phyloP scores from a whole-genome alignment of 2,888 invertebrate species.

The Encarsia formosa region DNA sequence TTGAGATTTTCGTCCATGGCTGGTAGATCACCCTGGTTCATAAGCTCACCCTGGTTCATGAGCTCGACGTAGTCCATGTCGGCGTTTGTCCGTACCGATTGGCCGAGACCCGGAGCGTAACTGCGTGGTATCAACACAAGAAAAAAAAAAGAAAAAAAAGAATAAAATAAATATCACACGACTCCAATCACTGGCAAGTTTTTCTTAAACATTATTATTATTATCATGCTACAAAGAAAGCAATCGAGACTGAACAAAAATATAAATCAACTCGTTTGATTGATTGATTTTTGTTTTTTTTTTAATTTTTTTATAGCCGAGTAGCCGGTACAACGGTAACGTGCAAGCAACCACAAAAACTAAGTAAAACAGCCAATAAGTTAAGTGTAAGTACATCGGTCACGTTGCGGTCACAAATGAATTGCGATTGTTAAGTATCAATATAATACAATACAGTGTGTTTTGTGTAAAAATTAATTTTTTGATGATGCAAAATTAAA shows the following conservation, averaged over 20 bases:
- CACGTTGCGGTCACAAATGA: slow-evolving; percentile 15
- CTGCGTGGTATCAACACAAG: slow-evolving; percentile 44
- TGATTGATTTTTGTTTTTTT: too few species aligned
- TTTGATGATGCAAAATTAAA: too few species aligned
- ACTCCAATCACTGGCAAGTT: slow-evolving; percentile 51
- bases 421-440: too few species aligned
- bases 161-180: too few species aligned
- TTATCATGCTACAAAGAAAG: too few species aligned
- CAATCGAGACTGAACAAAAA: slow-evolving; percentile 25
- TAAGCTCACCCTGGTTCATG: slow-evolving; percentile 43
- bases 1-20: slow-evolving; percentile 48
- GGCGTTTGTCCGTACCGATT: slow-evolving; percentile 43
- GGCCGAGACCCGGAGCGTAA: slow-evolving; percentile 50
- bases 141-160: too few species aligned
- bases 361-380: slow-evolving; percentile 5
- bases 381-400: slow-evolving; percentile 16
- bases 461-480: too few species aligned
- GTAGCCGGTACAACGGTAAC: slow-evolving; percentile 50
- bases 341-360: slow-evolving; percentile 36
- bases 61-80: slow-evolving; percentile 49
- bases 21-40: slow-evolving; percentile 40
- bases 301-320: slow-evolving; percentile 34
- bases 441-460: too few species aligned
- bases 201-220: too few species aligned
- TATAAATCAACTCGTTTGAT: too few species aligned